These are phyloP conservation scores for Nasonia oneida DNA, from an alignment of 2,888 invertebrate species.

Conservation along the genomic window DNA sequence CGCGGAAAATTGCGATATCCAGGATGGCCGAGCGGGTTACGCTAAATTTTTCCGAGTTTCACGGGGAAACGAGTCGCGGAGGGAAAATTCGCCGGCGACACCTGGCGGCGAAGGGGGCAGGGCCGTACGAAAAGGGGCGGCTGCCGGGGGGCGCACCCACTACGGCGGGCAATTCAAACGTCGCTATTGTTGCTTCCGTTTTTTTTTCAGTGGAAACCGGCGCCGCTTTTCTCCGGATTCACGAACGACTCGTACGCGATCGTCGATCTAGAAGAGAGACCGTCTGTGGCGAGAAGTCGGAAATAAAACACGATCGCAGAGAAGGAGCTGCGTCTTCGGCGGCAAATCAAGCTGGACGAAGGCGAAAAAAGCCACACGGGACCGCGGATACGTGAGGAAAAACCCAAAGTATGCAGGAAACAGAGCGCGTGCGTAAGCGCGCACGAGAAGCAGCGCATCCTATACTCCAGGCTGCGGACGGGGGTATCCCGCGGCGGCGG, in stretches of 20 bases:
- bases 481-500: too few relatives aligned
- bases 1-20: slow-evolving; percentile 37
- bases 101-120: slow-evolving; percentile 14
- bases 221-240: too few relatives aligned
- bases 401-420: neutral
- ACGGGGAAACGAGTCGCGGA: neutral
- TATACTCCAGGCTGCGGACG: too few relatives aligned
- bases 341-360: too few relatives aligned
- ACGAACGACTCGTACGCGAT: too few relatives aligned
- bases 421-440: neutral
- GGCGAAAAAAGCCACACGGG: too few relatives aligned
- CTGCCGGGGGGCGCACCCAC: neutral
- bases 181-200: neutral
- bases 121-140: slow-evolving; percentile 34
- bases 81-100: slow-evolving; percentile 47
- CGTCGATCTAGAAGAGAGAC: too few relatives aligned
- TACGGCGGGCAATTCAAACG: slow-evolving; percentile 43
- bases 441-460: too few relatives aligned
- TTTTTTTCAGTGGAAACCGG: neutral
- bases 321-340: too few relatives aligned
- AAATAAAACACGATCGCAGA: too few relatives aligned
- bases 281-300: too few relatives aligned
- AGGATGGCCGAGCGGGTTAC: neutral
- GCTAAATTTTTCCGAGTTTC: slow-evolving; percentile 26
- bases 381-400: too few relatives aligned